A percentile compares a stretch with the other conserved stretches of the same genome.
These are phyloP conservation scores for Chascanopsetta lugubris DNA, from an alignment of 2,113 vertebrate species.

Conservation along the genomic window DNA sequence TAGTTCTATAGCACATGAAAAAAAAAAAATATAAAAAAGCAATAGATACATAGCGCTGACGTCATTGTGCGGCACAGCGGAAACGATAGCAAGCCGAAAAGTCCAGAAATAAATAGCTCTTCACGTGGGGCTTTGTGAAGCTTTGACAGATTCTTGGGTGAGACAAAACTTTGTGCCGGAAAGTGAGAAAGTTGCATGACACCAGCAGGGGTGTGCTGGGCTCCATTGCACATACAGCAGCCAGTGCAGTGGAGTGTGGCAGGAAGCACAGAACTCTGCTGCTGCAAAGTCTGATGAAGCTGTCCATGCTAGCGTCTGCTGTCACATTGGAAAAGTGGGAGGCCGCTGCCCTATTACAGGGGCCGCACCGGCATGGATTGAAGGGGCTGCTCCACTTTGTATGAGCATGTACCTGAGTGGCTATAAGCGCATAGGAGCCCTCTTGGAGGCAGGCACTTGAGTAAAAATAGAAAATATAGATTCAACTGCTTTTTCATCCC, in stretches of 20 bases:
- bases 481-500: slow-evolving; percentile 17
- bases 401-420: slow-evolving; percentile 41
- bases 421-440: slow-evolving; percentile 25
- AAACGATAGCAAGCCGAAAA: neutral
- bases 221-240: slow-evolving; percentile 54
- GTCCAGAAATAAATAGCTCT: slow-evolving; percentile 2
- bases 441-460: neutral
- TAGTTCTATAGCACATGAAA: too few species aligned
- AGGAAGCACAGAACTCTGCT: slow-evolving; percentile 24
- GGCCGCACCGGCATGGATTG: slow-evolving; percentile 31
- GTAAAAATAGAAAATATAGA: slow-evolving; percentile 41
- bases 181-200: slow-evolving; percentile 45
- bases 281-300: slow-evolving; percentile 52
- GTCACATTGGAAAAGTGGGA: slow-evolving; percentile 53
- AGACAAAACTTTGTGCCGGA: slow-evolving; percentile 35
- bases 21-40: too few species aligned
- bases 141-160: neutral
- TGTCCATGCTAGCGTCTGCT: slow-evolving; percentile 42
- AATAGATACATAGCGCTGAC: too few species aligned
- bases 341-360: slow-evolving; percentile 42
- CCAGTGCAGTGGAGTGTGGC: slow-evolving; percentile 43
- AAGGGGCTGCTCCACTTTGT: slow-evolving; percentile 36
- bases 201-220: slow-evolving; percentile 50
- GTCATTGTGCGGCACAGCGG: neutral
- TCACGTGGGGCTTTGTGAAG: slow-evolving; percentile 7